Conservation (phyloP, 2,888 invertebrate genomes). For the Papilio protenor region DNA sequence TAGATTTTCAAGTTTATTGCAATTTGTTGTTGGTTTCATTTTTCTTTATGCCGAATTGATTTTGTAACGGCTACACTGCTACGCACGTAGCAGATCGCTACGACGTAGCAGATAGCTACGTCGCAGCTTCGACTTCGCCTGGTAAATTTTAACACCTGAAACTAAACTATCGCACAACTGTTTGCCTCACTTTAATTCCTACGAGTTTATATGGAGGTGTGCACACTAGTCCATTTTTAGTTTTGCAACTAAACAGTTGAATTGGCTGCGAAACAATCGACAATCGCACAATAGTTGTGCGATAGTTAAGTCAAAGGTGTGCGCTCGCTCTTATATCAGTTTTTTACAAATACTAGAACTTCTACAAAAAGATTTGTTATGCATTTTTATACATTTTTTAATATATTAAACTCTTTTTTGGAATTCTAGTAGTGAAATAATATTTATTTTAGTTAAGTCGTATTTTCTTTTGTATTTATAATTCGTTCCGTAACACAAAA, state of each 20-base stretch:
- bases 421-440: neutral
- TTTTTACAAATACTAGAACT: no score
- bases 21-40: slow-evolving; percentile 17
- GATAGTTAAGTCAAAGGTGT: no score
- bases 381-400: neutral
- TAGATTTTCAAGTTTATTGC: slow-evolving; percentile 27
- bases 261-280: no score
- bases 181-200: no score
- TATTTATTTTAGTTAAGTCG: neutral
- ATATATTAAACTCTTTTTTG: neutral
- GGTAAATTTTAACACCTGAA: no score
- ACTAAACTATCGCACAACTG: no score
- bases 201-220: no score
- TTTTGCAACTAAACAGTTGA: no score
- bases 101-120: neutral
- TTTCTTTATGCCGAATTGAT: neutral
- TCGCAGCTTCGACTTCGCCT: neutral
- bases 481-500: slow-evolving; percentile 1
- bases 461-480: slow-evolving; percentile 2
- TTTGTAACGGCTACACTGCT: neutral
- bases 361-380: no score
- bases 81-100: neutral
- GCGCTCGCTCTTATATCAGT: no score
- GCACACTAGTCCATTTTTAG: no score
- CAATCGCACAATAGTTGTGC: no score